Evolutionary conservation across 1,140 invertebrate genomes (phyloP).

Genomic region (Tetramorium alpestre): DNA sequence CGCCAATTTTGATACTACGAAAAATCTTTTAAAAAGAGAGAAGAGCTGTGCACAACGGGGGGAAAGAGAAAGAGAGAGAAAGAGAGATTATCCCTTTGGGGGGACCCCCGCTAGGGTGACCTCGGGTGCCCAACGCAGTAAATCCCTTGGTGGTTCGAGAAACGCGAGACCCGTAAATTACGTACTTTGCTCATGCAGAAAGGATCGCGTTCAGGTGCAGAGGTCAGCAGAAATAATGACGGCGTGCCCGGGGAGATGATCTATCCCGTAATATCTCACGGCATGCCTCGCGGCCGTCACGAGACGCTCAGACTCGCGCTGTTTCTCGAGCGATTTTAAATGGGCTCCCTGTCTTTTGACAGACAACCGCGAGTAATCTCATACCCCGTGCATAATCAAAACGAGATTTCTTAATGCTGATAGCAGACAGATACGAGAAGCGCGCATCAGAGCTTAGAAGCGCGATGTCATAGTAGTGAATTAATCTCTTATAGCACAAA

Average conservation of each 20-base stretch:
- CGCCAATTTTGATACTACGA: constrained; percentile 23
- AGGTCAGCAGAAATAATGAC: constrained; percentile 79
- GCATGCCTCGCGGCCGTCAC: constrained; percentile 65
- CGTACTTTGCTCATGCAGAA: constrained; percentile 81
- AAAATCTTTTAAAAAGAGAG: constrained; percentile 7
- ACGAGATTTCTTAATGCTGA: constrained; percentile 61
- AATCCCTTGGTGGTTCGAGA: constrained; percentile 80
- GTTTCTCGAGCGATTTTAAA: constrained; percentile 59
- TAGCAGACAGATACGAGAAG: constrained; percentile 10
- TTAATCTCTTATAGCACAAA: constrained; percentile 21
- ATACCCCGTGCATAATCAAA: constrained; percentile 59
- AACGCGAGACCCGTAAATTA: constrained; percentile 84
- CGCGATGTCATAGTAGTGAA: constrained; percentile 30
- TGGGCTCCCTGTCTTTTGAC: constrained; percentile 68
- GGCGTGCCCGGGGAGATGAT: constrained; percentile 74
- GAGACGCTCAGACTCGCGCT: constrained; percentile 47
- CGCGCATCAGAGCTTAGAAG: constrained; percentile 2
- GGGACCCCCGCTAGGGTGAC: constrained; percentile 81
- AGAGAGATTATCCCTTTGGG: constrained; percentile 23
- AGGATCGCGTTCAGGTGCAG: constrained; percentile 77
- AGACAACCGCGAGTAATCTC: constrained; percentile 59
- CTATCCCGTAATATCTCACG: constrained; percentile 78
- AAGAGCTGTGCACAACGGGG: background rate
- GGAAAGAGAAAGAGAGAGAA: background rate
- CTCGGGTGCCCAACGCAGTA: constrained; percentile 79